Base-by-base conservation (phyloP, 2,113 vertebrate species). In the Telmatochromis sp. region DNA sequence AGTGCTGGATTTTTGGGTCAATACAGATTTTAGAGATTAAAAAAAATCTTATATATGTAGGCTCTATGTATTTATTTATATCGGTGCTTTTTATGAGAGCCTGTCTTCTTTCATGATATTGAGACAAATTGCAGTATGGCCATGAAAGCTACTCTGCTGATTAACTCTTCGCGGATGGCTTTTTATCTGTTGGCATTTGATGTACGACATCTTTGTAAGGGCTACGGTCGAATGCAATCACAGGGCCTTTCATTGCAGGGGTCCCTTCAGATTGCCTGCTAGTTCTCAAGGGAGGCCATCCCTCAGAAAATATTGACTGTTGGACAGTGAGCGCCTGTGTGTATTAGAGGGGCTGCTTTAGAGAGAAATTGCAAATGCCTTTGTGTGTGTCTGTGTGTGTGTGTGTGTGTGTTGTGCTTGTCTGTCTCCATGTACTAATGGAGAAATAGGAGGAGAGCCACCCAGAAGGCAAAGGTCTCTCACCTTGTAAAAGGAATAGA, bases 111-210 rank as follows among this genome's bases (percentile, higher is more conserved):
- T 94, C 93, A 90, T 91, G 88, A 96, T 95, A 96, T 95, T 96
- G 94, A 96, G 95, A 96, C 95, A 96, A 95, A 96, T 94, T 94
- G 93, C 75, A 10, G 83, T 63, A 73, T 84, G 91, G 86, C 92
- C 86, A 90, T 94, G 94, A 95, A 94, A 96, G 95, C 94, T 95
- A 95, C 95, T 96, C 92, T 89, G 92, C 96, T 97, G 96, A 97
- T 96, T 96, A 97, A 96, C 95, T 96, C 89, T 94, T 94, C 82
- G 84, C 42, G 91, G 93, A 95, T 87, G 91, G 91, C 94, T 93
- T 96, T 96, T 96, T 96, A 96, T 97, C 96, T 96, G 91, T 85
- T 96, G 94, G 93, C 89, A 94, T 96, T 96, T 96, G 96, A 97
- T 97, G 95, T 96, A 96, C 90, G 93, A 95, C 94, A 93, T 96